Evolutionary conservation across 1,140 invertebrate species (phyloP), one percentile per base, ranked within the genome.

Genomic region (Latrodectus geometricus): DNA sequence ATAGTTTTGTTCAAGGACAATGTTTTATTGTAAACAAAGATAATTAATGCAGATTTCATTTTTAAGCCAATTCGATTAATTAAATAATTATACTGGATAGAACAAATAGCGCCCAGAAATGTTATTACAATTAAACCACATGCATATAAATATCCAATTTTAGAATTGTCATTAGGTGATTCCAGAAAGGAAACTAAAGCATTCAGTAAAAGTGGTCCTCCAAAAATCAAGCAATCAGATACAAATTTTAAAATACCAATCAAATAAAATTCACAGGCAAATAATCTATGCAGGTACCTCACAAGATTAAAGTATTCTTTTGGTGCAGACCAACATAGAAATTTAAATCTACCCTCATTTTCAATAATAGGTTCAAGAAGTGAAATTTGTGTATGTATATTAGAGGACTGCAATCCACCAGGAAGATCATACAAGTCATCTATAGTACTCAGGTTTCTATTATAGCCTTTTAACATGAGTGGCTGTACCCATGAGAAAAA

Each of bases 381-480:
- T 66, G 61, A 48, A 70, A 74, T 21, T 52, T 78, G 82, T 17
- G 56, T 61, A 83, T 77, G 12, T 23, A 78, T 49, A 75, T 87
- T 61, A 20, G 75, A 70, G 68, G 95, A 94, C 76, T 93, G 93
- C 66, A 97, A 91, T 73, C 93, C 91, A 52, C 93, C 91, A 0
- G 97, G 97, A 69, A 99, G 91, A 91, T 97, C 95, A 92, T 95
- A 97, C 0, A 99, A 91, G 92, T 98, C 97, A 90, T 96, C 95
- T 0, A 94, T 91, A 89, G 93, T 93, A 78, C 93, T 93, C 9
- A 99, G 91, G 88, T 94, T 93, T 61, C 90, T 87, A 9, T 94
- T 94, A 8, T 94, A 92, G 8, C 97, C 97, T 92, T 97, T 97
- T 75, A 93, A 90, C 91, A 99, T 95, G 65, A 99, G 91, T 11